phyloP scores from a whole-genome alignment of 2,113 vertebrate species.

The Paracanthobrama guichenoti region DNA sequence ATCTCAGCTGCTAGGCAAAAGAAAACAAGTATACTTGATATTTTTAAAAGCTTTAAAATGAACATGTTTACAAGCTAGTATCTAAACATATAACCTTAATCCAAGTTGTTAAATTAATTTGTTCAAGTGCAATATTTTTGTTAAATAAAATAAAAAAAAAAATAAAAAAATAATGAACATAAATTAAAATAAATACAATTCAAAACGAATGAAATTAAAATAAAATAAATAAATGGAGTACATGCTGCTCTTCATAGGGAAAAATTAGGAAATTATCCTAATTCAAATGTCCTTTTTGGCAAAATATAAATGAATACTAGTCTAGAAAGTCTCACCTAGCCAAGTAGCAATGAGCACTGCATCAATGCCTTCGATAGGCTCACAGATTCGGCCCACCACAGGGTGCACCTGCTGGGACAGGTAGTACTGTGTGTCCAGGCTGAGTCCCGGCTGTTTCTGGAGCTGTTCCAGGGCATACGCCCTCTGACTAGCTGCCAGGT shows the following conservation, averaged over 20 bases:
- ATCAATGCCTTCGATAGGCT: constrained; percentile 96
- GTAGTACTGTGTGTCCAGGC: constrained; percentile 93
- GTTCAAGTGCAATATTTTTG: neutral
- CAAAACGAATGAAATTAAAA: neutral
- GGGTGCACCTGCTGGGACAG: constrained; percentile 95
- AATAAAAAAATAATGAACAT: neutral
- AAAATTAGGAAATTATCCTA: neutral
- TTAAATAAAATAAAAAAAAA: neutral
- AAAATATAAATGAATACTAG: neutral
- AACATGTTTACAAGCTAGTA: neutral
- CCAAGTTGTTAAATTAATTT: no score
- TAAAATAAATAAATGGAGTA: neutral
- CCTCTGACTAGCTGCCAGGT: constrained; percentile 86
- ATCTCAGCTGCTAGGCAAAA: constrained; percentile 16
- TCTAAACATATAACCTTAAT: neutral
- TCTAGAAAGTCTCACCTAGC: constrained; percentile 70
- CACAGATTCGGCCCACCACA: constrained; percentile 94
- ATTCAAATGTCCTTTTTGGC: neutral
- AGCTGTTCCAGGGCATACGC: constrained; percentile 94
- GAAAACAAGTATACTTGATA: neutral
- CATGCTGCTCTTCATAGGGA: neutral
- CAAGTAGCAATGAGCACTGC: constrained; percentile 89
- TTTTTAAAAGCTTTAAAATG: neutral
- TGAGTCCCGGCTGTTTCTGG: constrained; percentile 88
- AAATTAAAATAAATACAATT: neutral